Base-by-base conservation (phyloP, 2,888 invertebrate genomes). In the Eristalis arbustorum region DNA sequence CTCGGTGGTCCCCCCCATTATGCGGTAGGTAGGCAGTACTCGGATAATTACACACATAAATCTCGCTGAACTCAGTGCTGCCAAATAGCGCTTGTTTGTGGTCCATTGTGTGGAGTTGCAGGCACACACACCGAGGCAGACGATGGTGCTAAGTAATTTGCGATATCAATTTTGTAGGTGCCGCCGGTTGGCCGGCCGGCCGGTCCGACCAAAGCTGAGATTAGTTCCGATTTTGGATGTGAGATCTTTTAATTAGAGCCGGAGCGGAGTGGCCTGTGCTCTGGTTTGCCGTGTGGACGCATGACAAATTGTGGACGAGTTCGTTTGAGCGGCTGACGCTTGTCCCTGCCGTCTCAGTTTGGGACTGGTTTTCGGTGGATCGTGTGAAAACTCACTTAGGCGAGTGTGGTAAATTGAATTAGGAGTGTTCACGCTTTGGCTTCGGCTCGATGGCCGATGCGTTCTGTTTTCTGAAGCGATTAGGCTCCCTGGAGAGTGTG, bases 11-110 rank as follows among this genome's bases (percentile, higher is more conserved):
- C 59, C 64, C 49, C 78, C 59, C 3, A 5, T 18, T 11, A 28
- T n/a, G 23, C 13, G 42, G 42, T 4, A 22, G n/a, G 62, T 69
- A 42, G 68, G 34, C 37, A 22, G 56, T 42, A 14, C 59, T 59
- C 25, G 25, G 63, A 31, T 84, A 84, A 84, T 84, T 84, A 84
- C 79, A 67, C 69, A 79, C 74, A 84, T 84, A 79, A 84, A 84
- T 84, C 84, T 71, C 66, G 59, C 75, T 56, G 64, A 76, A 49
- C 56, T 40, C 72, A 80, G 76, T 68, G 72, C 78, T 77, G 61
- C 84, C 63, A 59, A 76, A 72, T 57, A 18, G 66, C 57, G 42
- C 57, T 71, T 8, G 8, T 14, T 22, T 49, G 8, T 8, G 56
- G n/a, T 34, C n/a, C 59, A 59, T 18, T 28, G 25, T 25, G 59